Base-by-base conservation (phyloP, 2,797 vertebrate species). In the Vireo griseus region DNA sequence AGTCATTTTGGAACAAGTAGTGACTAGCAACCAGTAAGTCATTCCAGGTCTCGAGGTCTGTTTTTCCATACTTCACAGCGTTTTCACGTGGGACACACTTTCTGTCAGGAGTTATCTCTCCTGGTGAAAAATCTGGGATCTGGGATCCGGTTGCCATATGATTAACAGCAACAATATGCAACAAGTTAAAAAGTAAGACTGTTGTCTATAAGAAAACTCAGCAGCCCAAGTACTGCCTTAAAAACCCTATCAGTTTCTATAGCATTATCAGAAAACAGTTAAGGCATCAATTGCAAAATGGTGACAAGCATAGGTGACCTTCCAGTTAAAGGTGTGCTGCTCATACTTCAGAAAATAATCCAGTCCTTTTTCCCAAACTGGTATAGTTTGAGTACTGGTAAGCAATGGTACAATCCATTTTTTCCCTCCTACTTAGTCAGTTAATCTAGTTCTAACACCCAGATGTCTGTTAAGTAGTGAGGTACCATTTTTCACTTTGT, bases 391-490 rank as follows among this genome's bases (percentile, higher is more conserved):
- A 87, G 5, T 33, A 88, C 21, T 9, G 21, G 6, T 7, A 81
- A 88, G 39, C 28, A 72, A 72, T 4, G 5, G 22, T 58, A 42
- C 22, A 35, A 69, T 33, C 5, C 22, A 5, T 26, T 29, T 10
- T 8, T 1, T 0, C 3, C 2, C 5, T 13, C 2, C 3, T n/a
- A 10, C 11, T 61, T 54, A 21, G 33, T 21, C 20, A 65, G 20
- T 39, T 31, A 47, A 72, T 44, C n/a, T 58, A 92, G 33, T 61
- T 86, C 44, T 74, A 82, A 71, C 9, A 37, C 24, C 16, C 58
- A 75, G 26, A 48, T 45, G 37, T 79, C 28, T 51, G 8, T 72
- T 63, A 59, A 61, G 29, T 25, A 69, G 15, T 0, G 12, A 89
- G 29, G 51, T 58, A 91, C 25, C 29, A 37, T 55, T 94, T 89